phyloP scores from a whole-genome alignment of 2,888 invertebrate genomes.

The Itoplectis maculator region DNA sequence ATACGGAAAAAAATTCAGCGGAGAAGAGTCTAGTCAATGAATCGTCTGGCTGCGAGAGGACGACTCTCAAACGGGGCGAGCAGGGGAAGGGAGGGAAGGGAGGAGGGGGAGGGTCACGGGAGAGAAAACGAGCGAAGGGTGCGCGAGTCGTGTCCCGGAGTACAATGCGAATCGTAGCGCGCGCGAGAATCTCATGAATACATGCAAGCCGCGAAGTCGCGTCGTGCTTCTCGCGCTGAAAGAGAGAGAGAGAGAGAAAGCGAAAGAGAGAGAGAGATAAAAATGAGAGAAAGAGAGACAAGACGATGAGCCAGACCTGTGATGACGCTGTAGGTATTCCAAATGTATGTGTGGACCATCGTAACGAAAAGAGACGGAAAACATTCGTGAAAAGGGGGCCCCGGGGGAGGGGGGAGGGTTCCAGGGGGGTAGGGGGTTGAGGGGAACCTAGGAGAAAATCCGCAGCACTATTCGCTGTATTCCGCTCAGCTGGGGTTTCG shows the following conservation, averaged over 20 bases:
- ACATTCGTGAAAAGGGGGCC: not conserved
- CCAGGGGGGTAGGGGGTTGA: constrained; percentile 44
- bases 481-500: constrained; percentile 83
- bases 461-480: constrained; percentile 69
- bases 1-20: not conserved
- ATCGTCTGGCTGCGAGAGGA: constrained; percentile 17
- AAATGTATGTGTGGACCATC: constrained; percentile 61
- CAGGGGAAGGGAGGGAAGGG: too few relatives aligned
- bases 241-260: constrained; percentile 45
- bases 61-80: too few relatives aligned
- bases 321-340: constrained; percentile 23
- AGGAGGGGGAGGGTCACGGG: constrained; percentile 54
- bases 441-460: too few relatives aligned
- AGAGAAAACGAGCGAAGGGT: constrained; percentile 58
- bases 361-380: constrained; percentile 71
- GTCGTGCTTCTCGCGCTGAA: constrained; percentile 61
- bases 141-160: constrained; percentile 38
- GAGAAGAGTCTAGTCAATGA: constrained; percentile 51
- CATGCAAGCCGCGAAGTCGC: constrained; percentile 77
- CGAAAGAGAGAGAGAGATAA: constrained; percentile 44
- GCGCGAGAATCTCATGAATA: constrained; percentile 76
- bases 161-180: constrained; percentile 61
- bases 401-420: constrained; percentile 38
- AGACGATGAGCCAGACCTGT: constrained; percentile 50
- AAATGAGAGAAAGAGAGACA: too few relatives aligned